Percentiles rank a stretch among this genome's conserved stretches.
Evolutionary conservation across 2,888 invertebrate species (phyloP).

Genomic region (Trichopria drosophilae): DNA sequence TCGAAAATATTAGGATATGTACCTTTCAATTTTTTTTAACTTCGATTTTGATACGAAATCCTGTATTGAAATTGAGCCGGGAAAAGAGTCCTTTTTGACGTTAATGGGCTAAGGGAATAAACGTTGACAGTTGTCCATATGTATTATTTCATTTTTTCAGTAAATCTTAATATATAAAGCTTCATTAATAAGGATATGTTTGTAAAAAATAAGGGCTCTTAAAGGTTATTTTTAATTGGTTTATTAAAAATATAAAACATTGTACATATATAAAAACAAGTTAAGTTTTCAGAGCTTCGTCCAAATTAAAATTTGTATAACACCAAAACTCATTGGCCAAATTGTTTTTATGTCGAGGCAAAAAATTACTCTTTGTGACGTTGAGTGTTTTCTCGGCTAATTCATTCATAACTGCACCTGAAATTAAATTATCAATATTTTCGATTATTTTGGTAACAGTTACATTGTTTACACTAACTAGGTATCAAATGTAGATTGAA

Average conservation of each 20-base stretch:
- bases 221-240: no score
- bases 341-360: slow-evolving; percentile 84
- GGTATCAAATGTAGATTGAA: neutral
- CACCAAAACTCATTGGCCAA: slow-evolving; percentile 91
- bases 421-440: slow-evolving; percentile 1
- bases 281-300: slow-evolving; percentile 51
- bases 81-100: no score
- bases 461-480: neutral
- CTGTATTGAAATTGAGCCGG: no score
- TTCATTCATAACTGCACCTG: slow-evolving; percentile 77
- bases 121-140: no score
- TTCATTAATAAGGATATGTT: neutral
- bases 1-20: no score
- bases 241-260: no score
- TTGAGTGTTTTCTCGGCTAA: slow-evolving; percentile 67
- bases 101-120: no score
- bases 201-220: neutral
- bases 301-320: slow-evolving; percentile 84
- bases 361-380: slow-evolving; percentile 70
- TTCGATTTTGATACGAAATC: no score
- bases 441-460: neutral
- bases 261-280: neutral
- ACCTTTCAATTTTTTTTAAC: no score
- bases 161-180: no score
- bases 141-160: no score